These are phyloP conservation scores for Micoletzkya japonica DNA, from an alignment of 2,888 invertebrate genomes.

Conservation along the genomic window DNA sequence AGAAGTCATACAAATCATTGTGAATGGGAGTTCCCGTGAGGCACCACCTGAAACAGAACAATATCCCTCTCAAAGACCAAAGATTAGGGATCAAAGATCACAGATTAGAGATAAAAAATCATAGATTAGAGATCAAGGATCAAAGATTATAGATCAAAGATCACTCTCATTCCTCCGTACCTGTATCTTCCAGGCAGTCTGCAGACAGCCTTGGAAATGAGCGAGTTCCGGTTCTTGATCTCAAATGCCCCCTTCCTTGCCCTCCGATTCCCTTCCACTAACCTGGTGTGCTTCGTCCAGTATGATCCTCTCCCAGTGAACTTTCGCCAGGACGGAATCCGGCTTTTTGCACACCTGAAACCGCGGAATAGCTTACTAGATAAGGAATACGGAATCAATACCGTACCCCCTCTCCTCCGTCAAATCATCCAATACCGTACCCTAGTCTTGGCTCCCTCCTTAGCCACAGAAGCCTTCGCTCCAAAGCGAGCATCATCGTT, in stretches of 20 bases:
- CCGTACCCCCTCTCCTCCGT: background rate
- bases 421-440: background rate
- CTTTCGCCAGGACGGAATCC: slow-evolving; percentile 67
- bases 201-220: slow-evolving; percentile 71
- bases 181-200: slow-evolving; percentile 72
- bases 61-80: background rate
- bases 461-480: slow-evolving; percentile 19
- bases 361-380: background rate
- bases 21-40: slow-evolving; percentile 90
- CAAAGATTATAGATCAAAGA: background rate
- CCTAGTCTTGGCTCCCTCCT: slow-evolving; percentile 11
- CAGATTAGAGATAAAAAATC: background rate
- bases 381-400: background rate
- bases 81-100: background rate
- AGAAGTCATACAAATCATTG: slow-evolving; percentile 80
- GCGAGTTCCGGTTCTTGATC: slow-evolving; percentile 76
- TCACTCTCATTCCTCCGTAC: slow-evolving; percentile 66
- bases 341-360: slow-evolving; percentile 32
- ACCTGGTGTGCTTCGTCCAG: slow-evolving; percentile 92
- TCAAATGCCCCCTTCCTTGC: background rate
- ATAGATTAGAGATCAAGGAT: background rate
- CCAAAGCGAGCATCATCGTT: slow-evolving; percentile 25
- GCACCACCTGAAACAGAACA: slow-evolving; percentile 72
- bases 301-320: slow-evolving; percentile 83
- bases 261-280: background rate